phyloP scores from a whole-genome alignment of 2,113 vertebrate genomes.

The Ia io region DNA sequence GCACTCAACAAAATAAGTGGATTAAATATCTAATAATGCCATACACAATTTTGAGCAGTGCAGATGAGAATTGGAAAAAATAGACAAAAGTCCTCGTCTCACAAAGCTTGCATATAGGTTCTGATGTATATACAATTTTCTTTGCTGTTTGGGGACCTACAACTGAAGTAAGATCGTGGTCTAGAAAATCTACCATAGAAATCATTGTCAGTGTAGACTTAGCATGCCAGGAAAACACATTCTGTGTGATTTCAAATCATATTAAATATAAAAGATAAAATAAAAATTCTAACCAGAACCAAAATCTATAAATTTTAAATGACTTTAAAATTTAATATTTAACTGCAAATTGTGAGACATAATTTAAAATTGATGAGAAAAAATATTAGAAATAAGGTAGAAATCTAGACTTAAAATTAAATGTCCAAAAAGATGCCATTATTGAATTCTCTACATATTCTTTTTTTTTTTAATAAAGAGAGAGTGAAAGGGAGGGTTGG shows the following conservation, averaged over 20 bases:
- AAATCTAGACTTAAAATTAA: background rate
- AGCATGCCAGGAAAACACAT: background rate
- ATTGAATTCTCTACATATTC: background rate
- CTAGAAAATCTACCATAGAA: background rate
- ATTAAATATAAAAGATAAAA: background rate
- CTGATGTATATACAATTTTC: background rate
- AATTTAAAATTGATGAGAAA: background rate
- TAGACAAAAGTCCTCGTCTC: background rate
- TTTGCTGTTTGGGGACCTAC: background rate
- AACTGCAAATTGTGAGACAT: background rate
- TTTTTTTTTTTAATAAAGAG: background rate
- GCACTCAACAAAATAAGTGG: background rate
- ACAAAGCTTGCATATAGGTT: background rate
- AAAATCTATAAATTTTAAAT: background rate
- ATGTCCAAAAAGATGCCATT: background rate
- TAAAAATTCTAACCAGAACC: background rate
- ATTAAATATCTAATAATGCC: background rate
- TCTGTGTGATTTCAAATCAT: background rate
- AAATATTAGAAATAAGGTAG: background rate
- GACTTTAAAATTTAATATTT: background rate
- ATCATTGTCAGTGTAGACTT: background rate
- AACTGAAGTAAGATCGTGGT: background rate
- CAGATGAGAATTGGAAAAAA: background rate
- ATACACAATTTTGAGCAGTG: background rate
- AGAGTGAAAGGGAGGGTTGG: no score